Percentiles rank a stretch among this genome's conserved stretches.
phyloP scores from a whole-genome alignment of 2,113 vertebrate species.

The Etheostoma spectabile region DNA sequence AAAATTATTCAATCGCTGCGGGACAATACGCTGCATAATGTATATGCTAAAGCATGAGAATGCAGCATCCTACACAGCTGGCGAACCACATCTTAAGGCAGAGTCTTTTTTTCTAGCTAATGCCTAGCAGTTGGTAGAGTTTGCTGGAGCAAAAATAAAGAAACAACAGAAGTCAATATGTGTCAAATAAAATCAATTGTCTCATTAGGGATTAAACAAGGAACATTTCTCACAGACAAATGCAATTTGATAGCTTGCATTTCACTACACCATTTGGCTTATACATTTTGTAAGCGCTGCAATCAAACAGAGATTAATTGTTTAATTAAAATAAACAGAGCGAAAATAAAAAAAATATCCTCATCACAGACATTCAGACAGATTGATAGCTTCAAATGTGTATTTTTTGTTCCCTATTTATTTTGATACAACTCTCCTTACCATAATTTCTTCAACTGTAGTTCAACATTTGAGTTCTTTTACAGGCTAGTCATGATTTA shows the following conservation, averaged over 20 bases:
- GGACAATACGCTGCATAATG: conserved; percentile 50
- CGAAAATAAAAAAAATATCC: not conserved
- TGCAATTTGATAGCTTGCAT: conserved; percentile 36
- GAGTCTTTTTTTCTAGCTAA: conserved; percentile 4
- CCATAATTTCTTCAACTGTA: not conserved
- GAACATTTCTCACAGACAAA: conserved; percentile 54
- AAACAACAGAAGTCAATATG: conserved; percentile 64
- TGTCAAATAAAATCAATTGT: conserved; percentile 69
- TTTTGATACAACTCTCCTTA: not conserved
- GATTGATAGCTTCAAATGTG: conserved; percentile 7
- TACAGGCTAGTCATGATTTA: not conserved
- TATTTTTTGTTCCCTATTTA: not conserved
- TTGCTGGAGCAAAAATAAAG: conserved; percentile 59
- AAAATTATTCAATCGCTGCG: conserved; percentile 59
- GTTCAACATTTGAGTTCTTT: not conserved
- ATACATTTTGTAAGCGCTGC: conserved; percentile 25
- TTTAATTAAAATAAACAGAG: conserved; percentile 48
- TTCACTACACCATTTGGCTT: conserved; percentile 25
- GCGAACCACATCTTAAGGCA: conserved; percentile 41
- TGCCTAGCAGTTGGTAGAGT: conserved; percentile 25
- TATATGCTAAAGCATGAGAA: conserved; percentile 39
- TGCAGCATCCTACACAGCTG: conserved; percentile 48
- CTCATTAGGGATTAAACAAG: conserved; percentile 58
- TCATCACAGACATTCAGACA: not conserved
- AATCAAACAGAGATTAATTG: conserved; percentile 29